Percentiles rank a stretch among this genome's conserved stretches.
Conservation (phyloP, 2,113 vertebrate genomes). For the Chloroceryle aenea region DNA sequence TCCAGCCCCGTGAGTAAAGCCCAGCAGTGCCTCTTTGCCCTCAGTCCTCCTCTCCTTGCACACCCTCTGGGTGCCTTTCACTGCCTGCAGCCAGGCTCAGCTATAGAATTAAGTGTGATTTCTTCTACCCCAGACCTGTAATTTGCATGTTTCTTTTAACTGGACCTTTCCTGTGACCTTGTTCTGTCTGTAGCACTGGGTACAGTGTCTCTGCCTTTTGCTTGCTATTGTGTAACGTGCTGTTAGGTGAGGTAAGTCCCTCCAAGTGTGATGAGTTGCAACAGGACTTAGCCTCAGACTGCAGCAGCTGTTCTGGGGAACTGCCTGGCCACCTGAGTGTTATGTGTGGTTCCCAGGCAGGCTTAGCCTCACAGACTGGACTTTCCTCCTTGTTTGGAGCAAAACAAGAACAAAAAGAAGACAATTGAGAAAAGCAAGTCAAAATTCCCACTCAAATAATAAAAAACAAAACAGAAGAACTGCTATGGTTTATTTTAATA, state of each 20-base stretch:
- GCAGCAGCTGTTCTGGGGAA: background rate
- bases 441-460: background rate
- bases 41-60: fast-evolving
- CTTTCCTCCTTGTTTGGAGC: background rate
- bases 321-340: background rate
- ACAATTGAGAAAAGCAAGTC: background rate
- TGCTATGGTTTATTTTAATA: background rate
- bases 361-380: background rate
- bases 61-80: fast-evolving
- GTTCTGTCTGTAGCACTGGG: background rate
- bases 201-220: background rate
- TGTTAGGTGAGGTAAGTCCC: background rate
- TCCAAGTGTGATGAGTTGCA: background rate
- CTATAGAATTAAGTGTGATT: background rate
- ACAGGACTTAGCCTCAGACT: background rate
- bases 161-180: background rate
- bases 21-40: background rate
- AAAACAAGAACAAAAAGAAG: background rate
- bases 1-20: constrained; percentile 78
- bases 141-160: background rate
- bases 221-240: background rate
- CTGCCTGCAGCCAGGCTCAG: background rate
- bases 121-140: background rate
- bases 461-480: background rate
- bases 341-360: background rate